Evolutionary conservation across 2,888 invertebrate genomes (phyloP).

Genomic region (Sphaeridia pumilis): DNA sequence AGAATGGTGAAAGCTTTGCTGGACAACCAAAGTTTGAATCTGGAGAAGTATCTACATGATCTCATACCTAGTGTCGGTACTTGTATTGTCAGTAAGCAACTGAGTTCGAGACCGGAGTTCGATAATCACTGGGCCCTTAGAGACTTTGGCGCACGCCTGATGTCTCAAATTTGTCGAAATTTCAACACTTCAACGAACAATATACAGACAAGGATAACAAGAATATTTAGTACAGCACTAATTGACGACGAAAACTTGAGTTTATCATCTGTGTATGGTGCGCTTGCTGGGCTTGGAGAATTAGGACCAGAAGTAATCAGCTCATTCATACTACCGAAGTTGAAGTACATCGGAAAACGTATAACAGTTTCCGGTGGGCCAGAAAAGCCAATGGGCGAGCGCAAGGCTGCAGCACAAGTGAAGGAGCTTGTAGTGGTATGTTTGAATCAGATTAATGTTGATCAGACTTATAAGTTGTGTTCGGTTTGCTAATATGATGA

Average conservation of each 20-base stretch:
- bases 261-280: constrained; percentile 69
- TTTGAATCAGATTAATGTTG: too few relatives aligned
- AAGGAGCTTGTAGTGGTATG: constrained; percentile 65
- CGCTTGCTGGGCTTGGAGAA: constrained; percentile 54
- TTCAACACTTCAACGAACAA: constrained; percentile 94
- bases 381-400: constrained; percentile 65
- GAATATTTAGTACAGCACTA: constrained; percentile 54
- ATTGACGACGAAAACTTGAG: constrained; percentile 67
- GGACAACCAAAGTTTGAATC: constrained; percentile 88
- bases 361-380: constrained; percentile 51
- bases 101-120: constrained; percentile 85
- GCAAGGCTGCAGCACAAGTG: constrained; percentile 81
- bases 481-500: too few relatives aligned
- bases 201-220: constrained; percentile 84
- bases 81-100: constrained; percentile 89
- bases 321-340: constrained; percentile 65
- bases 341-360: constrained; percentile 60
- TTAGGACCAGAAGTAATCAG: constrained; percentile 80
- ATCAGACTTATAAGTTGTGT: too few relatives aligned
- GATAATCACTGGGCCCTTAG: constrained; percentile 98
- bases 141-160: constrained; percentile 86
- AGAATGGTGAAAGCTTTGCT: constrained; percentile 94
- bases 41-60: constrained; percentile 97
- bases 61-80: constrained; percentile 91
- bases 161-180: constrained; percentile 89